Evolutionary conservation across 2,888 invertebrate species (phyloP), one percentile per base, ranked within the genome.

Genomic region (Hybos culiciformis): DNA sequence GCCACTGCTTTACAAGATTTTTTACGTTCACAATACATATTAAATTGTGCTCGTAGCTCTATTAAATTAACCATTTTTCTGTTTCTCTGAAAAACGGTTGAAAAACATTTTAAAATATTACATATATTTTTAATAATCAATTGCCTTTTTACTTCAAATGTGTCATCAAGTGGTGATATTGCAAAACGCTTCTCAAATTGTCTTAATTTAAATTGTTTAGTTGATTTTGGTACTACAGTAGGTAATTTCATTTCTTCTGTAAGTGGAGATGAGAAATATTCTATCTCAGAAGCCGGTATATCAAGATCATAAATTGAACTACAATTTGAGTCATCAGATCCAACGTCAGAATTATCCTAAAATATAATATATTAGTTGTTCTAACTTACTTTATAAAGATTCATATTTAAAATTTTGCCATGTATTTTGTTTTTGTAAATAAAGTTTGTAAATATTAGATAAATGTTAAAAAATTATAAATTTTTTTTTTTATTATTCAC

Each of bases 181-280:
- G 18, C 20, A 39, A 24, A 43, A 19, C 37, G 26, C 20, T 37
- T 24, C 20, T 43, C 29, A 19, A 37, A 34, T 29, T 23, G 24
- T 32, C 15, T 17, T n/a, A 31, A 33, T 41, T 34, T 37, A 18
- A 34, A 26, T 11, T 41, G 5, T n/a, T 24, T 43, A 15, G 17
- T 41, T 23, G 46, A 46, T 33, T 37, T 23, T 3, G 43, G 37
- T 14, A 24, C 36, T 11, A 43, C 34, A 32, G 38, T 15, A 9
- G 12, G 9, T 14, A 40, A 24, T 2, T 34, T 15, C 11, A 21
- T 23, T 17, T 43, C 31, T 26, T 44, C 46, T 7, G 43, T 41
- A 32, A 31, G 43, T 12, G 41, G 43, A 8, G 43, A 43, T 9
- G 46, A 46, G 34, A 46, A 46, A 37, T 24, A 46, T 15, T 41